A percentile compares a stretch with the other conserved stretches of the same genome.
These are phyloP conservation scores for Halocaridina rubra DNA, from an alignment of 2,888 invertebrate species.

Conservation along the genomic window DNA sequence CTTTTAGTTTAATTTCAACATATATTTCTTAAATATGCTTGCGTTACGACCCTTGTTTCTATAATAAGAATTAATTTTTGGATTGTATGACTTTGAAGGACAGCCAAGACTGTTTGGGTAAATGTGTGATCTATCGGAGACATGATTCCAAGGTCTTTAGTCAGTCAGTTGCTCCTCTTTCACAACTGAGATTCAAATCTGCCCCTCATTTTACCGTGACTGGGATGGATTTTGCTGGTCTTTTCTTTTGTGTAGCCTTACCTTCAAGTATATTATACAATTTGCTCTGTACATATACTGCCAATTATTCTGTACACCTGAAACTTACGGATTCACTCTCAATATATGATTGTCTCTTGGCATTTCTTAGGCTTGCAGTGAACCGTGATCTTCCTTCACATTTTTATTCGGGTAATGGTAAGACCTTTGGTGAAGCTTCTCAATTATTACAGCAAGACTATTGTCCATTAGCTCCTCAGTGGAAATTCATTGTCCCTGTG, in stretches of 20 bases:
- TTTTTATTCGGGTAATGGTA: conserved; percentile 66
- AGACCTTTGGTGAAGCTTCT: conserved; percentile 65
- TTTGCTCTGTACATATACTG: conserved; percentile 61
- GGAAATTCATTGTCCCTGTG: conserved; percentile 68
- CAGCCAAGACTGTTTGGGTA: neutral
- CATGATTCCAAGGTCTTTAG: neutral
- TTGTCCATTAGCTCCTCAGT: conserved; percentile 61
- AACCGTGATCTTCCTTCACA: conserved; percentile 30
- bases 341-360: conserved; percentile 31
- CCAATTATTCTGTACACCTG: conserved; percentile 65
- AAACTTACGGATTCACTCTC: conserved; percentile 64
- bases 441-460: conserved; percentile 26
- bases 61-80: neutral
- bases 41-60: neutral
- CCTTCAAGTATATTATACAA: conserved; percentile 10
- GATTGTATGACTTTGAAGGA: neutral
- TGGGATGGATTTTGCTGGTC: conserved; percentile 65
- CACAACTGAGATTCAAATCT: conserved; percentile 34
- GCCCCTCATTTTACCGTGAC: conserved; percentile 46
- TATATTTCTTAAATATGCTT: neutral
- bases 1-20: neutral
- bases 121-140: neutral
- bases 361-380: neutral
- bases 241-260: conserved; percentile 63
- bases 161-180: conserved; percentile 35